These are phyloP conservation scores for Anthophora plumipes DNA, from an alignment of 2,888 invertebrate genomes.

Conservation along the genomic window DNA sequence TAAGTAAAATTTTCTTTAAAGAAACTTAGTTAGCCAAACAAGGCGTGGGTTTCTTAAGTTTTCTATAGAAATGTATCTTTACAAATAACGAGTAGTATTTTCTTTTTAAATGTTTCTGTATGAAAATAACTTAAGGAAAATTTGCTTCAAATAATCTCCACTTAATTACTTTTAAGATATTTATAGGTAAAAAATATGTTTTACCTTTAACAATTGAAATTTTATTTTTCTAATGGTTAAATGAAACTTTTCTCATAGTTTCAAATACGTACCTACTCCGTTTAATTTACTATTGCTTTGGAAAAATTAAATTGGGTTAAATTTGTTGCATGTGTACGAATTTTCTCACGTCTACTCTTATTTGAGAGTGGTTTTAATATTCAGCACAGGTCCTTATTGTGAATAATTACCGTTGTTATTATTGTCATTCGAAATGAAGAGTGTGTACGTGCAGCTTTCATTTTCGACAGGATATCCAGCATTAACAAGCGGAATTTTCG, in stretches of 20 bases:
- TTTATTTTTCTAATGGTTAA: too few relatives aligned
- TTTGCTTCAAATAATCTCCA: not conserved
- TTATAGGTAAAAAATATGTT: too few relatives aligned
- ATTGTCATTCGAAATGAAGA: constrained; percentile 19
- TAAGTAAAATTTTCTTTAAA: not conserved
- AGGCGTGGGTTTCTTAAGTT: too few relatives aligned
- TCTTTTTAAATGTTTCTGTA: too few relatives aligned
- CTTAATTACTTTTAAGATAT: not conserved
- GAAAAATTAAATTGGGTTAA: not conserved
- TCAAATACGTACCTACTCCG: too few relatives aligned
- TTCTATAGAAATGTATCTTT: too few relatives aligned
- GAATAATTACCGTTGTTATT: constrained; percentile 35
- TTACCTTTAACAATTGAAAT: too few relatives aligned
- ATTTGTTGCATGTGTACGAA: not conserved
- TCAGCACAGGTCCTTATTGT: constrained; percentile 10
- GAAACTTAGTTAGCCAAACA: too few relatives aligned
- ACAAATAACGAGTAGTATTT: too few relatives aligned
- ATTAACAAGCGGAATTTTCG: constrained; percentile 25
- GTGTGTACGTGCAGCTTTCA: constrained; percentile 38
- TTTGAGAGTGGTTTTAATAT: constrained; percentile 23
- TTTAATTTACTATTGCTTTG: too few relatives aligned
- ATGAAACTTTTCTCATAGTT: too few relatives aligned
- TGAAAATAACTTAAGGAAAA: too few relatives aligned
- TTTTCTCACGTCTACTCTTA: not conserved
- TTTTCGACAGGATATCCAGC: constrained; percentile 52